Conservation (phyloP, 2,888 invertebrate genomes). For the Tortricodes alternella region DNA sequence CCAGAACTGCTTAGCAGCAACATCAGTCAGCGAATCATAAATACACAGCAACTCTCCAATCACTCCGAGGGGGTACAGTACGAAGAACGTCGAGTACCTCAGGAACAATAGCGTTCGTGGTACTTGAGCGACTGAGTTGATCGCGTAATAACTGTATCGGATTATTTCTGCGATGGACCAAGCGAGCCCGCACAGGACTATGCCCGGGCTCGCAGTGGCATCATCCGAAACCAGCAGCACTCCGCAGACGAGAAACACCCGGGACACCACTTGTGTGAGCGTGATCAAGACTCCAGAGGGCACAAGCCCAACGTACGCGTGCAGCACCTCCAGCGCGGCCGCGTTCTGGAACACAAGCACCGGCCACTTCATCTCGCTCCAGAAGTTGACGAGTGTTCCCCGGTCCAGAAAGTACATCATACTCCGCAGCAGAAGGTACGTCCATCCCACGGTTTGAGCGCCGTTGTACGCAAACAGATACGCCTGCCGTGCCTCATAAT, state of each 20-base stretch:
- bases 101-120: constrained; percentile 2
- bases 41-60: constrained; percentile 92
- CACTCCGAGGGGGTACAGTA: constrained; percentile 93
- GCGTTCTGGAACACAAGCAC: constrained; percentile 92
- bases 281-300: constrained; percentile 90
- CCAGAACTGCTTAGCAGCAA: constrained; percentile 7
- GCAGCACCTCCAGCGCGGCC: constrained; percentile 90
- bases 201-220: constrained; percentile 85
- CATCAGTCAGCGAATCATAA: constrained; percentile 84
- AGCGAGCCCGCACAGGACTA: constrained; percentile 88
- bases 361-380: constrained; percentile 84
- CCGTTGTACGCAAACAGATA: constrained; percentile 45
- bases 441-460: constrained; percentile 84
- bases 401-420: constrained; percentile 67
- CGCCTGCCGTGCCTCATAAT: constrained; percentile 2
- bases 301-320: constrained; percentile 88
- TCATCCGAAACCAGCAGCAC: constrained; percentile 87
- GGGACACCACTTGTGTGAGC: constrained; percentile 89
- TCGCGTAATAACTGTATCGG: constrained; percentile 91
- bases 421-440: constrained; percentile 83
- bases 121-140: constrained; percentile 57
- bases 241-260: constrained; percentile 91
- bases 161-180: constrained; percentile 95
- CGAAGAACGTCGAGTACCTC: constrained; percentile 88
- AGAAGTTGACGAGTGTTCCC: constrained; percentile 76